phyloP scores from a whole-genome alignment of 1,140 invertebrate genomes.

The Elysia chlorotica region DNA sequence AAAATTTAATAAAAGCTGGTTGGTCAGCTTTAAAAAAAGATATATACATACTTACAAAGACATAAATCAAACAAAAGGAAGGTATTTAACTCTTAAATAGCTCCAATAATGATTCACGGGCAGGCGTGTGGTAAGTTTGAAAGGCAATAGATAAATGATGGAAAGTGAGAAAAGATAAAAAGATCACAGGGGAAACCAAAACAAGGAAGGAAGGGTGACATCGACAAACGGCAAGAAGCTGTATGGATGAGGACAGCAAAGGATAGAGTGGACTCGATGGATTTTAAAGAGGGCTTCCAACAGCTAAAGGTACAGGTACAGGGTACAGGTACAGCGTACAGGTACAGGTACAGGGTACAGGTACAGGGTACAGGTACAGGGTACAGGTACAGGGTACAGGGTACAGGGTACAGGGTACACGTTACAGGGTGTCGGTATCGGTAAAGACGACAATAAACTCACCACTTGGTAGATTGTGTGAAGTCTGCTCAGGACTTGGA shows the following conservation, averaged over 20 bases:
- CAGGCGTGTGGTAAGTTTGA: not conserved
- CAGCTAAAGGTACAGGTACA: not conserved
- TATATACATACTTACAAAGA: too few relatives aligned
- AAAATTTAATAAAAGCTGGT: too few relatives aligned
- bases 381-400: not conserved
- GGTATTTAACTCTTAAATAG: too few relatives aligned
- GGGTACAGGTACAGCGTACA: not conserved
- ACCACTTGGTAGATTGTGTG: conserved; percentile 10
- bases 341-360: not conserved
- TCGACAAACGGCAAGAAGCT: not conserved
- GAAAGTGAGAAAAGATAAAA: not conserved
- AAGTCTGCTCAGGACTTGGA: not conserved
- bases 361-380: not conserved
- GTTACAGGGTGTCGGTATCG: not conserved
- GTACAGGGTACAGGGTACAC: not conserved
- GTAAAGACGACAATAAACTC: not conserved
- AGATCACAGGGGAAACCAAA: not conserved
- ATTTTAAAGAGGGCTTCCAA: not conserved
- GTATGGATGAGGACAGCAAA: too few relatives aligned
- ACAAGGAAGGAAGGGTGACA: not conserved
- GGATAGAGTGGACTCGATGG: not conserved
- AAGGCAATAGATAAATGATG: not conserved
- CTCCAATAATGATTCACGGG: too few relatives aligned
- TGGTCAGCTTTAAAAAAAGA: too few relatives aligned
- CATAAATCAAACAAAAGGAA: too few relatives aligned